phyloP scores from a whole-genome alignment of 1,140 invertebrate genomes.

The Heliconius congener region DNA sequence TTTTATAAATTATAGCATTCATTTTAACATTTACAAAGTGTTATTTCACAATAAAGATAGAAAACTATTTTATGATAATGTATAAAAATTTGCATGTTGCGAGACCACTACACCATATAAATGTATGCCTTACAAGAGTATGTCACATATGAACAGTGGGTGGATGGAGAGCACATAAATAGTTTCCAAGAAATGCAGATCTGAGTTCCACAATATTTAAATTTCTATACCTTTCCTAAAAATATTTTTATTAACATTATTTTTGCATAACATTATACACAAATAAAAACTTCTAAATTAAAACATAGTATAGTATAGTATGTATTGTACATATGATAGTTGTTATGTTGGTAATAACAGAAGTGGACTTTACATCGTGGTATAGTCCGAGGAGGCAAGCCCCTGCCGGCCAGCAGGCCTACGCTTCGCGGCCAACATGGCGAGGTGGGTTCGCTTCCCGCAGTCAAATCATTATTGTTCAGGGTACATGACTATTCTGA shows the following conservation, averaged over 20 bases:
- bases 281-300: slow-evolving; percentile 1
- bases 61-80: too few species aligned
- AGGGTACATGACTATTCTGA: slow-evolving; percentile 41
- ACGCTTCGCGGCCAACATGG: slow-evolving; percentile 58
- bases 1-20: slow-evolving; percentile 30
- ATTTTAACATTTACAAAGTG: slow-evolving; percentile 6
- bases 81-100: too few species aligned
- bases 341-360: slow-evolving; percentile 80
- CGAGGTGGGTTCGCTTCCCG: slow-evolving; percentile 69
- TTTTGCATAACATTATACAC: slow-evolving; percentile 23
- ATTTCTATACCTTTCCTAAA: too few species aligned
- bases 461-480: slow-evolving; percentile 25
- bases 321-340: slow-evolving; percentile 21
- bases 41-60: too few species aligned
- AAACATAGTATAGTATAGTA: background rate
- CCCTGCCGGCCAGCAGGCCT: slow-evolving; percentile 75
- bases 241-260: too few species aligned
- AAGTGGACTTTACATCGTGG: slow-evolving; percentile 90
- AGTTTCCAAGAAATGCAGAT: too few species aligned
- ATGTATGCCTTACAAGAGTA: too few species aligned
- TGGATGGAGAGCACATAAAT: too few species aligned
- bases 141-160: too few species aligned
- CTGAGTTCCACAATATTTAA: too few species aligned
- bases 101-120: too few species aligned
- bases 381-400: slow-evolving; percentile 87